Evolutionary conservation across 2,113 vertebrate species (phyloP), one percentile per base, ranked within the genome.

Genomic region (Ailurus styani): DNA sequence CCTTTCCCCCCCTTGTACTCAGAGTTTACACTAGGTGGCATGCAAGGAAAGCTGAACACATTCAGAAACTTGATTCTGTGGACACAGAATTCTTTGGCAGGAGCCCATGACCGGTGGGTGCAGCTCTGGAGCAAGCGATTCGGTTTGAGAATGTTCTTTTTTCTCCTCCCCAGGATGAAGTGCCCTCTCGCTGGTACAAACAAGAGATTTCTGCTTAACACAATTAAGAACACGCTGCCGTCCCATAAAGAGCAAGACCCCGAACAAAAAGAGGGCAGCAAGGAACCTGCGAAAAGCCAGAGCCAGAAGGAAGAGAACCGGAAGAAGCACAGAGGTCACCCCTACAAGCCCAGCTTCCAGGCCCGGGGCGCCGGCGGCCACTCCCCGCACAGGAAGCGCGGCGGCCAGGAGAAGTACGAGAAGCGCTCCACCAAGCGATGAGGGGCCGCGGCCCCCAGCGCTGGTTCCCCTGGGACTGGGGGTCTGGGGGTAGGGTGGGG

Each of bases 191-290:
- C 98, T 82, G 99, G 99, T 98, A 99, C 99, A 95, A 99, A 99
- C 98, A 99, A 99, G 98, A 99, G 99, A 91, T 99, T 99, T 98
- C 99, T 99, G 52, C 98, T 99, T 89, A 99, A 99, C 99, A 99
- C 99, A 10, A 99, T 99, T 94, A 99, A 99, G 98, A 99, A 99
- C 83, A 99, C 99, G 0, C 98, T 99, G 97, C 98, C 99, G 0
- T 98, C 99, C 87, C 98, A 99, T 55, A 99, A 99, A 96, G 99
- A 99, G 7, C 98, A 98, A 97, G 99, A 98, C 57, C 97, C 95
- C 0, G 98, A 99, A 66, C 98, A 98, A 31, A 98, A 98, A 55
- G 98, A 99, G 91, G 98, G 97, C 29, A 87, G 42, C 45, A 96
- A 99, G 94, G 98, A 99, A 45, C 95, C 98, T 1, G 95, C 97